phyloP scores from a whole-genome alignment of 2,888 invertebrate species.

The Sympetrum striolatum region DNA sequence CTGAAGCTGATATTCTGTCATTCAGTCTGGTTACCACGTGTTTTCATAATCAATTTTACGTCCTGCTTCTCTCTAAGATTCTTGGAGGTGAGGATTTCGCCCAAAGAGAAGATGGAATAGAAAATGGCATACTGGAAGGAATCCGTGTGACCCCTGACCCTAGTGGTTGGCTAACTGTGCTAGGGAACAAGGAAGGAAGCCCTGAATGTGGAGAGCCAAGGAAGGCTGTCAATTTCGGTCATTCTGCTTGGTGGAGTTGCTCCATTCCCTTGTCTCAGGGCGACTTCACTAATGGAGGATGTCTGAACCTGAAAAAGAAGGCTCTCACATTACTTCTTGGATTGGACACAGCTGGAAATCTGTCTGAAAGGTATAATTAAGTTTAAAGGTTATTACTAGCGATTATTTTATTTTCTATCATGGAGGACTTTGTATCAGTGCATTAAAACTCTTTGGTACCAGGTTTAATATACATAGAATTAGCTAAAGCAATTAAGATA shows the following conservation, averaged over 20 bases:
- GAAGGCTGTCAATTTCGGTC: neutral
- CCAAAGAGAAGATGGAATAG: neutral
- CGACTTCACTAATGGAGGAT: neutral
- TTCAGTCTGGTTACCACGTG: neutral
- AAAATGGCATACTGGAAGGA: neutral
- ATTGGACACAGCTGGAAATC: neutral
- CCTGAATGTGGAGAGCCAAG: neutral
- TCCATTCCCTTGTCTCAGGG: neutral
- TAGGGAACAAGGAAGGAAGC: neutral
- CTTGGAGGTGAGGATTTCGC: conserved; percentile 6
- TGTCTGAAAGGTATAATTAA: neutral
- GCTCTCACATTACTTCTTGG: neutral
- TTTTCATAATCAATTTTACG: neutral
- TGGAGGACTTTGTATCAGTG: no score
- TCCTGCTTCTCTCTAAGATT: neutral
- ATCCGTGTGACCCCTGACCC: neutral
- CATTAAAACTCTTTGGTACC: no score
- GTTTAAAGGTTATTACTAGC: neutral
- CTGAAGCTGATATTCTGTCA: neutral
- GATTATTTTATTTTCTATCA: no score
- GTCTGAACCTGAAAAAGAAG: neutral
- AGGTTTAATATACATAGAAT: no score
- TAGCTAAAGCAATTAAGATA: no score
- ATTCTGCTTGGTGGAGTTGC: conserved; percentile 21
- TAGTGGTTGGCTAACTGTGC: neutral